phyloP scores from a whole-genome alignment of 2,888 invertebrate genomes.

The Orthonychiurus folsomi region DNA sequence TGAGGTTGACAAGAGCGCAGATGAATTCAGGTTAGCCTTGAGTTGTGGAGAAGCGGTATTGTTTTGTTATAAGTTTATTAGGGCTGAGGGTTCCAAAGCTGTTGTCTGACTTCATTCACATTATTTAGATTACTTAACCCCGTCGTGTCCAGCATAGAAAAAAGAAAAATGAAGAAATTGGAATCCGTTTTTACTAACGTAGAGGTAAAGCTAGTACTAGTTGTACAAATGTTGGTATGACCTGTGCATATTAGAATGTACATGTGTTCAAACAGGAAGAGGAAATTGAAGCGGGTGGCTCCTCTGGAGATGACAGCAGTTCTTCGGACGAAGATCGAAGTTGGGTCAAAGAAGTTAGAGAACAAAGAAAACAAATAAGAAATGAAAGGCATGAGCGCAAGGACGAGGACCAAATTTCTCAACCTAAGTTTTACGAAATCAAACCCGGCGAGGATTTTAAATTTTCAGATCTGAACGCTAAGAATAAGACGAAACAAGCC shows the following conservation, averaged over 20 bases:
- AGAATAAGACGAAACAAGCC: background rate
- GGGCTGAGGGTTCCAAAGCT: too few species aligned
- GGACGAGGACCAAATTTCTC: constrained; percentile 26
- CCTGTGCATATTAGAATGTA: too few species aligned
- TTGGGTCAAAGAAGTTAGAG: constrained; percentile 71
- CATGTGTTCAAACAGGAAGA: constrained; percentile 26
- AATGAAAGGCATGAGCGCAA: constrained; percentile 47
- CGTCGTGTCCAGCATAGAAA: constrained; percentile 71
- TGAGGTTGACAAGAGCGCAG: constrained; percentile 75
- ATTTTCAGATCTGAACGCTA: constrained; percentile 49
- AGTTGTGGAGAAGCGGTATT: constrained; percentile 10
- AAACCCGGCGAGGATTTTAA: constrained; percentile 56
- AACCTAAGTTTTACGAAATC: constrained; percentile 55
- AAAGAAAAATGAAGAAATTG: constrained; percentile 55
- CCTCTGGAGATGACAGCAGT: constrained; percentile 45
- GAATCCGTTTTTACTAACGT: constrained; percentile 44
- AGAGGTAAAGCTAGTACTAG: constrained; percentile 23
- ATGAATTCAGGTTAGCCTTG: constrained; percentile 59
- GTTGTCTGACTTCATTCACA: constrained; percentile 9
- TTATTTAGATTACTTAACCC: constrained; percentile 62
- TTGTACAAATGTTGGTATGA: too few species aligned
- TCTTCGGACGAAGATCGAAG: constrained; percentile 73
- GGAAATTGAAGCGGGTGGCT: constrained; percentile 46
- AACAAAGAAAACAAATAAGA: constrained; percentile 60
- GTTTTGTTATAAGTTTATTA: constrained; percentile 11